phyloP scores from a whole-genome alignment of 37 sponge, comb jelly and placozoan species.

The Chondrilla cf. caribensis region DNA sequence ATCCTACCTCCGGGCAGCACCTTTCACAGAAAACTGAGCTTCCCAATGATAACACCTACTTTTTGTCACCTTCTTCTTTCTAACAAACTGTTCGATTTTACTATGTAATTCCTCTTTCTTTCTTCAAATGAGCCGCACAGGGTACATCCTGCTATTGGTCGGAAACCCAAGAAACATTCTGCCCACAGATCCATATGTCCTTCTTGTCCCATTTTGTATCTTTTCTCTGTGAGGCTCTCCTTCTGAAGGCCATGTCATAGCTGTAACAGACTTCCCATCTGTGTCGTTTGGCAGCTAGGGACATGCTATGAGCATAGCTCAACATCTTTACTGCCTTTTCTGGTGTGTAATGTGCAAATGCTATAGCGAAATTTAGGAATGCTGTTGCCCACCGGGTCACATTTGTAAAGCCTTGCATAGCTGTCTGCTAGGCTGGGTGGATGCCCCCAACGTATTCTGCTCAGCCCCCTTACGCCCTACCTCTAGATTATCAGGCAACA shows the following conservation, averaged over 20 bases:
- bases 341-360: no score
- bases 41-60: neutral
- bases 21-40: neutral
- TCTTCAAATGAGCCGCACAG: neutral
- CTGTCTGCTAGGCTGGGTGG: conserved; percentile 31
- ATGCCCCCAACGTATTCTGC: no score
- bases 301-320: neutral
- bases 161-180: no score
- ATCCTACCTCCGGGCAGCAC: neutral
- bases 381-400: no score
- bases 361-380: no score
- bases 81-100: neutral
- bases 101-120: no score
- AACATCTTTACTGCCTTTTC: no score
- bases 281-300: neutral
- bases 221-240: no score
- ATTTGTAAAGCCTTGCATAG: conserved; percentile 33
- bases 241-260: neutral
- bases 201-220: no score
- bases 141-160: neutral
- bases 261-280: neutral
- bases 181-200: no score
- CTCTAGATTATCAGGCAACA: neutral
- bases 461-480: no score
- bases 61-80: neutral